These are phyloP conservation scores for Mungos mungo DNA, from an alignment of 2,113 vertebrate species.

Conservation along the genomic window DNA sequence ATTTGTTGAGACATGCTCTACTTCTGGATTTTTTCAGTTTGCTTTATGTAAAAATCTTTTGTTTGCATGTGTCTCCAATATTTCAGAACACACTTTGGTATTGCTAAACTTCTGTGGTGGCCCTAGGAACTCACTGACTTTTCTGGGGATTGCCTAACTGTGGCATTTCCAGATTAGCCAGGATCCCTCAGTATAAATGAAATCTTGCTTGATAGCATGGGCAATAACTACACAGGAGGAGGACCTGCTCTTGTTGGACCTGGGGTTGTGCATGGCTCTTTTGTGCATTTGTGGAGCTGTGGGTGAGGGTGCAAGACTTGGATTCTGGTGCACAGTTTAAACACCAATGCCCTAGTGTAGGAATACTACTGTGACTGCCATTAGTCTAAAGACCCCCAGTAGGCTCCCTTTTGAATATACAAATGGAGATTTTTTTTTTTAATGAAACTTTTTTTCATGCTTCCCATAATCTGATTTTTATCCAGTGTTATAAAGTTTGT, in stretches of 20 bases:
- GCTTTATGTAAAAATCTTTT: background rate
- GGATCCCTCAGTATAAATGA: background rate
- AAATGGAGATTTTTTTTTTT: background rate
- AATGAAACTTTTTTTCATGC: background rate
- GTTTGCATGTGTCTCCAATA: background rate
- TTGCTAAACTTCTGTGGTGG: background rate
- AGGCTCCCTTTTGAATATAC: background rate
- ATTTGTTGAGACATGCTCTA: background rate
- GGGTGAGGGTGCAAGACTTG: background rate
- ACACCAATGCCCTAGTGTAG: background rate
- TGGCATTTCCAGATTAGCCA: background rate
- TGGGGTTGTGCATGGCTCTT: background rate
- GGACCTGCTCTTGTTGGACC: background rate
- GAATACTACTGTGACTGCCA: background rate
- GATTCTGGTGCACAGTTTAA: background rate
- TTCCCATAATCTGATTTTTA: background rate
- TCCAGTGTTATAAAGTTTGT: background rate
- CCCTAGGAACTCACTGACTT: background rate
- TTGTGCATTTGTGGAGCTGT: accelerated
- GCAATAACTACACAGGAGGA: background rate
- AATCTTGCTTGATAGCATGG: background rate
- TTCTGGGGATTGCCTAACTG: background rate
- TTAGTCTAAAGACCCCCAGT: background rate
- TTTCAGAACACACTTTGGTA: background rate
- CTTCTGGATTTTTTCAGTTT: background rate